Evolutionary conservation across 2,797 vertebrate species (phyloP).

Genomic region (Clarias laeviceps): DNA sequence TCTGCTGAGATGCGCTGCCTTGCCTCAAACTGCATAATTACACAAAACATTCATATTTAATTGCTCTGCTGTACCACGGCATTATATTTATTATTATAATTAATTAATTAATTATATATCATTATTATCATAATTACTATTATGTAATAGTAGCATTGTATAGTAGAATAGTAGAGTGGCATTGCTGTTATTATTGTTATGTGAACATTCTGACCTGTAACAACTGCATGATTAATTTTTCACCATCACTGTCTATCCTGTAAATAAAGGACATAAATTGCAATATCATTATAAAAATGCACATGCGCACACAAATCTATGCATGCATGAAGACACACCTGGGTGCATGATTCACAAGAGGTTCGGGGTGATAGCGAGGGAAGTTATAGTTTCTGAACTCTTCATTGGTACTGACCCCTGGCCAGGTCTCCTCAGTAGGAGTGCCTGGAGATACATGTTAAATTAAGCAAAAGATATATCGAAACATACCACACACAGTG

Average conservation of each 20-base stretch:
- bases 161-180: too few relatives aligned
- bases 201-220: conserved; percentile 70
- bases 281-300: not conserved
- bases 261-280: conserved; percentile 13
- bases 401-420: conserved; percentile 73
- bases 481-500: not conserved
- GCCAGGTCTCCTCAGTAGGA: conserved; percentile 78
- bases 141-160: not conserved
- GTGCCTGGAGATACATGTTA: conserved; percentile 68
- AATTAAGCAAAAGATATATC: not conserved
- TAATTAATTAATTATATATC: too few relatives aligned
- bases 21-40: conserved; percentile 73
- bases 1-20: conserved; percentile 77
- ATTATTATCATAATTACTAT: not conserved
- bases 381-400: conserved; percentile 81
- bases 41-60: not conserved
- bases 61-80: not conserved
- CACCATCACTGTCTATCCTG: conserved; percentile 81
- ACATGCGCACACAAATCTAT: not conserved
- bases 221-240: conserved; percentile 74
- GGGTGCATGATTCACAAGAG: conserved; percentile 80
- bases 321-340: conserved; percentile 63
- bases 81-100: not conserved
- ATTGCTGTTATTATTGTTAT: not conserved
- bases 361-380: conserved; percentile 75